Conservation (phyloP, 2,888 invertebrate species). For the Acanthosepion esculentum region DNA sequence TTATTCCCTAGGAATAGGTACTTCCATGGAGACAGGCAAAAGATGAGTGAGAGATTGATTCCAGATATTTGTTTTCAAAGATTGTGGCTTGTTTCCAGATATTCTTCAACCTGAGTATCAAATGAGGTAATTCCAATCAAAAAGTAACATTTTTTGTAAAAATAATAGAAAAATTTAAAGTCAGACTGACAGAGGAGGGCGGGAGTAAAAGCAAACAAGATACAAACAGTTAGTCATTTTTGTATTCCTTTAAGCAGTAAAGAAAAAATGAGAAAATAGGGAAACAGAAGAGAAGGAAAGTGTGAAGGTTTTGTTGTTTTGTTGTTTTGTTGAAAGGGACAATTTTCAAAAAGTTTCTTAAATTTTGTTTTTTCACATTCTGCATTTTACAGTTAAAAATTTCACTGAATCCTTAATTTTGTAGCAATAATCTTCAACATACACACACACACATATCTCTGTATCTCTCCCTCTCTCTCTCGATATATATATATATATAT, state of each 20-base stretch:
- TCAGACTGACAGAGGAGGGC: not conserved
- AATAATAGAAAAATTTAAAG: not conserved
- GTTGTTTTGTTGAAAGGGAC: not conserved
- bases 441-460: not conserved
- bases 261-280: not conserved
- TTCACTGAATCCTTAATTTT: not conserved
- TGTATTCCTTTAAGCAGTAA: not conserved
- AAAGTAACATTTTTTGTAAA: not conserved
- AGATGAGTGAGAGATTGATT: not conserved
- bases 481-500: no score
- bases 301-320: not conserved
- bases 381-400: not conserved
- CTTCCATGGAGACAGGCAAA: not conserved
- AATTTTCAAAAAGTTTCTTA: not conserved
- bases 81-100: no score
- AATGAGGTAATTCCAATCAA: constrained; percentile 8
- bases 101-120: not conserved
- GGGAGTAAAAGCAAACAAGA: not conserved
- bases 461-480: no score
- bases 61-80: no score
- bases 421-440: not conserved
- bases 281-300: not conserved
- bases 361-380: not conserved
- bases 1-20: not conserved
- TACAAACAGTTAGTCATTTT: constrained; percentile 22